Percentiles rank a stretch among this genome's conserved stretches.
Evolutionary conservation across 2,888 invertebrate genomes (phyloP).

Genomic region (Dasysyrphus albostriatus): DNA sequence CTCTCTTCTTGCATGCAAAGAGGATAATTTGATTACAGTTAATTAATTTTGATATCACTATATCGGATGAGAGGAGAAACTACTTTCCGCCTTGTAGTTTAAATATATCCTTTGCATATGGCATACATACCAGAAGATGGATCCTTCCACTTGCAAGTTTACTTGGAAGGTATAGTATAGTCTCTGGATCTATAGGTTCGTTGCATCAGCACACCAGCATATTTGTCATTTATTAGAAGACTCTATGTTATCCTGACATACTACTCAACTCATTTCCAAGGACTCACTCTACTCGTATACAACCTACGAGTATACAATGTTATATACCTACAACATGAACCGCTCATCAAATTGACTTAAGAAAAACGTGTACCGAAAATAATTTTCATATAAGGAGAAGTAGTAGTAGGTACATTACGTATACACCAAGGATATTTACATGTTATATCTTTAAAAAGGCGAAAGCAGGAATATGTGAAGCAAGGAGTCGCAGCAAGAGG

Average conservation of each 20-base stretch:
- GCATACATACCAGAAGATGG: conserved; percentile 1
- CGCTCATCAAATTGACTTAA: conserved; percentile 70
- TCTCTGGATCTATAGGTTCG: background rate
- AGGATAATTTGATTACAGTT: conserved; percentile 74
- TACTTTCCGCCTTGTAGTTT: conserved; percentile 44
- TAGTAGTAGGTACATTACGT: background rate
- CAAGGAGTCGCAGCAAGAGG: background rate
- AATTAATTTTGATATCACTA: conserved; percentile 73
- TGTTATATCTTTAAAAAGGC: conserved; percentile 26
- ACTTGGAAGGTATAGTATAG: background rate
- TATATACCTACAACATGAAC: conserved; percentile 29
- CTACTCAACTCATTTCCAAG: conserved; percentile 12
- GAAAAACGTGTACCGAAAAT: conserved; percentile 55
- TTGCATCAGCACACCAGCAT: conserved; percentile 58
- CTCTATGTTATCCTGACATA: conserved; percentile 37
- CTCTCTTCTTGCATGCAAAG: conserved; percentile 41
- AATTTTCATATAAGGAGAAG: conserved; percentile 13
- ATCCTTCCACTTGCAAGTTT: background rate
- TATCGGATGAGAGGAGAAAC: conserved; percentile 59
- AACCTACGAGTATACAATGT: background rate
- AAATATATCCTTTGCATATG: conserved; percentile 23
- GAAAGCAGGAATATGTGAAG: background rate
- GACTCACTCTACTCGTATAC: background rate
- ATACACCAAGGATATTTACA: conserved; percentile 40
- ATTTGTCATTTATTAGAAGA: conserved; percentile 60